Evolutionary conservation across 2,888 invertebrate genomes (phyloP).

Genomic region (Trichopria drosophilae): DNA sequence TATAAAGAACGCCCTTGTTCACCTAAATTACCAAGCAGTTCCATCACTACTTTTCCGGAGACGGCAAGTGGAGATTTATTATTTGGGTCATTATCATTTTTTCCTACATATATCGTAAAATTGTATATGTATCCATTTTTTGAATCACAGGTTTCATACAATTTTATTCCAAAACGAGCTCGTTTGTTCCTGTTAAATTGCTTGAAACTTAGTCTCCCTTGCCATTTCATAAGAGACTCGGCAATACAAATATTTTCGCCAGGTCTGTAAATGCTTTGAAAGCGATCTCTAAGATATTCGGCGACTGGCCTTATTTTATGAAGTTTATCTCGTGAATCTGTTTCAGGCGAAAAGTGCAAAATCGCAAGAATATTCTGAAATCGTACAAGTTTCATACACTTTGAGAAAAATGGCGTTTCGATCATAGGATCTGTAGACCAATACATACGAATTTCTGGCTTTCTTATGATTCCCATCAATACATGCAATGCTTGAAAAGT

Average conservation of each 20-base stretch:
- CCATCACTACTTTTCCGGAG: slow-evolving; percentile 5
- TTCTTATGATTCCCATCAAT: slow-evolving; percentile 5
- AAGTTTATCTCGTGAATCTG: neutral
- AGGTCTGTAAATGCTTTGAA: slow-evolving; percentile 8
- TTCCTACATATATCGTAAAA: slow-evolving; percentile 13
- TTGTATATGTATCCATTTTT: slow-evolving; percentile 11
- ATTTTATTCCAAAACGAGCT: slow-evolving; percentile 13
- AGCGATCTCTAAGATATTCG: slow-evolving; percentile 7
- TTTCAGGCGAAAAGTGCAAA: neutral
- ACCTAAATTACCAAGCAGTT: slow-evolving; percentile 13
- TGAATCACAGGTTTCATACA: slow-evolving; percentile 10
- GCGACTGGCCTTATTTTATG: slow-evolving; percentile 2
- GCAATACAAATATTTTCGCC: slow-evolving; percentile 1
- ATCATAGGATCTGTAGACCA: no score
- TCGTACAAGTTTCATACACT: neutral
- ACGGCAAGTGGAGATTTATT: slow-evolving; percentile 4
- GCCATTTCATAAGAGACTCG: slow-evolving; percentile 6
- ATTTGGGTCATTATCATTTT: slow-evolving; percentile 7
- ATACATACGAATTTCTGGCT: neutral
- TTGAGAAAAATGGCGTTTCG: slow-evolving; percentile 7
- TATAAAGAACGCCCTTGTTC: slow-evolving; percentile 12
- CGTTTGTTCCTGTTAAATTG: slow-evolving; percentile 17
- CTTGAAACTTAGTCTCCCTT: slow-evolving; percentile 11
- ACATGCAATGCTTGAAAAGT: neutral
- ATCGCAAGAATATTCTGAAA: no score